Base-by-base conservation (phyloP, 2,888 invertebrate genomes). In the Hoplodrina ambigua region DNA sequence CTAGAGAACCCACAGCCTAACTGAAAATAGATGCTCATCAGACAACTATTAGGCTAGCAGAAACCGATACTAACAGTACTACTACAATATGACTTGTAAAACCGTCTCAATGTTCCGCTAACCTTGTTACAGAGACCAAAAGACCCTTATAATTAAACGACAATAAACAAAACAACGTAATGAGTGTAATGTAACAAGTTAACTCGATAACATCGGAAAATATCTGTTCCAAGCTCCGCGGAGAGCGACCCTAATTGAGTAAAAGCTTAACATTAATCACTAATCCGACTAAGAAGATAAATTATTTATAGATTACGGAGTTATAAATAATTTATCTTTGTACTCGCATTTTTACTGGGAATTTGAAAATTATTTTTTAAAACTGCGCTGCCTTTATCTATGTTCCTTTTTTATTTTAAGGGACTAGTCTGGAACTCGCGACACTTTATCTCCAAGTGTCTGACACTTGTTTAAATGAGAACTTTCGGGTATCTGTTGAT, bases 201-300 rank as follows among this genome's bases (percentile, higher is more conserved):
- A 77, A 81, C 67, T 69, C 54, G 67, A 77, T 77, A 44, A 64
- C 50, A 50, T 41, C 49, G 46, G 0, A 25, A 0, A 57, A 19
- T 46, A 76, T 65, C 65, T 53, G 37, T 37, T 25, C 10, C 15
- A 30, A 6, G 44, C 17, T 15, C 2, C 52, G 54, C 30, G n/a
- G 7, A 49, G n/a, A 54, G 17, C 49, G 56, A 69, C 58, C 52
- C 54, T 80, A 77, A 83, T 71, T 68, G 69, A 80, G 58, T 65
- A 75, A 83, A 71, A 54, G 64, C 70, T 62, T 41, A 58, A 46
- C 70, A 82, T 82, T 82, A 65, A 75, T 82, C 80, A 77, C 64
- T 82, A 71, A 78, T 66, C 67, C 66, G 52, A 68, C 71, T 74
- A 60, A 61, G 68, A 67, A 70, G 61, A 70, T 70, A 67, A 69